A percentile compares a stretch with the other conserved stretches of the same genome.
Conservation (phyloP, 2,888 invertebrate genomes). For the Oasisia sp. region DNA sequence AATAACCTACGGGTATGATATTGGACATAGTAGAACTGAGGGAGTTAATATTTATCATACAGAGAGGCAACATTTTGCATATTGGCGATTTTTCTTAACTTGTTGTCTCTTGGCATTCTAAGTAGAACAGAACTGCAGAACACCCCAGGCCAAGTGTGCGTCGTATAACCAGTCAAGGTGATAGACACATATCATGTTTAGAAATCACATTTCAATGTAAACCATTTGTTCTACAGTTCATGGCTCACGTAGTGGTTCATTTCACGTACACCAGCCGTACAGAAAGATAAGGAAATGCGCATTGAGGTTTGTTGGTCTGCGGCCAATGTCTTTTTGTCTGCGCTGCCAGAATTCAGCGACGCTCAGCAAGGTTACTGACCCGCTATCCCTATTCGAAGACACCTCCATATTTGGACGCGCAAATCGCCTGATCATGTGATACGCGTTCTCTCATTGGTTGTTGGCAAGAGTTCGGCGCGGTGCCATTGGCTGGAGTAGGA, state of each 20-base stretch:
- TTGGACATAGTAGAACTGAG: neutral
- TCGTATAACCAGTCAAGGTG: neutral
- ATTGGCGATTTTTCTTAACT: neutral
- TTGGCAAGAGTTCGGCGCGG: neutral
- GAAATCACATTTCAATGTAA: neutral
- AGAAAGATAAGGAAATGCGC: neutral
- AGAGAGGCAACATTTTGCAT: too few relatives aligned
- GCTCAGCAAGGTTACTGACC: neutral
- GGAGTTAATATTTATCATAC: neutral
- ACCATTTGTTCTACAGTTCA: neutral
- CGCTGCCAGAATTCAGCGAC: neutral
- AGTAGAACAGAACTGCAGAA: neutral
- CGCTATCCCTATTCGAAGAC: neutral
- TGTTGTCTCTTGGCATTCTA: neutral
- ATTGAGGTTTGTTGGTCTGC: neutral
- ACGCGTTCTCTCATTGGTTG: neutral
- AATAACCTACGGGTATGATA: neutral
- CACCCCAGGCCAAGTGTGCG: neutral
- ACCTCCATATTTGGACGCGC: neutral
- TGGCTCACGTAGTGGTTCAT: neutral
- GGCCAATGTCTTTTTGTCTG: neutral
- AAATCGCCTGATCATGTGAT: neutral
- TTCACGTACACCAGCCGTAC: neutral
- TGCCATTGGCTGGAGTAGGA: neutral
- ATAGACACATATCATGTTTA: neutral